Percentiles rank a stretch among this genome's conserved stretches.
These are phyloP conservation scores for Tetragnatha montana DNA, from an alignment of 2,888 invertebrate genomes.

Conservation along the genomic window DNA sequence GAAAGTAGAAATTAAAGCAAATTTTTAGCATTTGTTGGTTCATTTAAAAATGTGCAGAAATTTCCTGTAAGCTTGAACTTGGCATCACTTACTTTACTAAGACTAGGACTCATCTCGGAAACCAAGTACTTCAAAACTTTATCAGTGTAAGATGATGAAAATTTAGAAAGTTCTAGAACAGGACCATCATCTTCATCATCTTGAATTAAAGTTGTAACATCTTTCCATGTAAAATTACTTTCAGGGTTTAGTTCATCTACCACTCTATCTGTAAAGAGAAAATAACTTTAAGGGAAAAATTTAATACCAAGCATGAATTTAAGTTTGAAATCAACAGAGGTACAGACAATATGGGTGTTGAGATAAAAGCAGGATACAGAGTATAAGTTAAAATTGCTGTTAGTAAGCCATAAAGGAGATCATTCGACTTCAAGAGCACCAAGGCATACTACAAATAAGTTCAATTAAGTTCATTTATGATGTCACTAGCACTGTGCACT, in stretches of 20 bases:
- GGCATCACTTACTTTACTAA: constrained; percentile 78
- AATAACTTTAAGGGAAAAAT: neutral
- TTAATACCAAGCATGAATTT: neutral
- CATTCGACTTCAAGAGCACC: too few relatives aligned
- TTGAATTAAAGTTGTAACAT: constrained; percentile 83
- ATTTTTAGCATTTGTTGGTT: neutral
- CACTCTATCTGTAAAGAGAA: constrained; percentile 83
- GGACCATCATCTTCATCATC: constrained; percentile 88
- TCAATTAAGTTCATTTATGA: too few relatives aligned
- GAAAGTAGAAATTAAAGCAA: neutral
- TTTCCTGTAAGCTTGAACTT: neutral
- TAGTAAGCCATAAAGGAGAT: too few relatives aligned
- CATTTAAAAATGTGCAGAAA: neutral
- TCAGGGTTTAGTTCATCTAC: constrained; percentile 99
- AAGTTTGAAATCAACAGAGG: neutral
- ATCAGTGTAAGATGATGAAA: constrained; percentile 83
- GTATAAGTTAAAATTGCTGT: neutral
- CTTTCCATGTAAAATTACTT: constrained; percentile 80
- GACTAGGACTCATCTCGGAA: constrained; percentile 77
- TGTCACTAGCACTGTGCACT: too few relatives aligned
- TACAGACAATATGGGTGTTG: neutral
- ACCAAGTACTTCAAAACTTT: constrained; percentile 85
- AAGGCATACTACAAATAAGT: too few relatives aligned
- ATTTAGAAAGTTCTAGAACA: constrained; percentile 83
- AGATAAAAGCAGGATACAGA: neutral